Conservation (phyloP, 35 echinoderm and acorn worm species). For the Chiridota heheva region DNA sequence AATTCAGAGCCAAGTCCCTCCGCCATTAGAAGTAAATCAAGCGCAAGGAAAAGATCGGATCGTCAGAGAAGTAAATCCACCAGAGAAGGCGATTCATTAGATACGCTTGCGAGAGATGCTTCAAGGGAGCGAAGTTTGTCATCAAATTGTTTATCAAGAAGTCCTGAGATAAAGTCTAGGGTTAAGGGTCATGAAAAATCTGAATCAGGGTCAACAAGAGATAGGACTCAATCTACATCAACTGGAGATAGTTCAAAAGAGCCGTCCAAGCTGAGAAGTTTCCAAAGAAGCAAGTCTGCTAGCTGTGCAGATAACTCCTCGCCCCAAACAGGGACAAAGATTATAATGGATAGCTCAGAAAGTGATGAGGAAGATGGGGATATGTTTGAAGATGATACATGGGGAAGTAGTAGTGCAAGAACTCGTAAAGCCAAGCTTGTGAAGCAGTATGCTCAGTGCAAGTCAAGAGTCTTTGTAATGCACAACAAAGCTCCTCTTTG, state of each 20-base stretch:
- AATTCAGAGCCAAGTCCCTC: too few species aligned
- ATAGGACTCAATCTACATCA: background rate
- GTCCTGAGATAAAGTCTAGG: background rate
- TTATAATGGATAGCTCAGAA: constrained; percentile 70
- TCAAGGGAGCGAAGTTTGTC: constrained; percentile 33
- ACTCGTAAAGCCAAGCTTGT: constrained; percentile 84
- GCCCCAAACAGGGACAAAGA: constrained; percentile 41
- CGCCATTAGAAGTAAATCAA: too few species aligned
- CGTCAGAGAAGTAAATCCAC: too few species aligned
- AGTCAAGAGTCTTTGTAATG: constrained; percentile 85
- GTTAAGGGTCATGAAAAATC: constrained; percentile 1
- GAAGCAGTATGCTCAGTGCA: constrained; percentile 80
- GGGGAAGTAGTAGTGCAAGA: constrained; percentile 64
- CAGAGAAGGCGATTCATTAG: too few species aligned
- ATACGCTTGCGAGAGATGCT: too few species aligned
- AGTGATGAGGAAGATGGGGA: constrained; percentile 75
- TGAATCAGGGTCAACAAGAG: constrained; percentile 25
- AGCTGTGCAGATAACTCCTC: constrained; percentile 55
- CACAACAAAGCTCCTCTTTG: constrained; percentile 98
- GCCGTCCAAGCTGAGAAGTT: constrained; percentile 22
- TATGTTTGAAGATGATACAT: constrained; percentile 47
- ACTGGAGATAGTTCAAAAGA: background rate
- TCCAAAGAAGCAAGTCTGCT: constrained; percentile 58
- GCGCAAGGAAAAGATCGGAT: too few species aligned
- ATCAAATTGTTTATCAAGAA: constrained; percentile 19